Base-by-base conservation (phyloP, 2,113 vertebrate genomes). In the Strix aluco region DNA sequence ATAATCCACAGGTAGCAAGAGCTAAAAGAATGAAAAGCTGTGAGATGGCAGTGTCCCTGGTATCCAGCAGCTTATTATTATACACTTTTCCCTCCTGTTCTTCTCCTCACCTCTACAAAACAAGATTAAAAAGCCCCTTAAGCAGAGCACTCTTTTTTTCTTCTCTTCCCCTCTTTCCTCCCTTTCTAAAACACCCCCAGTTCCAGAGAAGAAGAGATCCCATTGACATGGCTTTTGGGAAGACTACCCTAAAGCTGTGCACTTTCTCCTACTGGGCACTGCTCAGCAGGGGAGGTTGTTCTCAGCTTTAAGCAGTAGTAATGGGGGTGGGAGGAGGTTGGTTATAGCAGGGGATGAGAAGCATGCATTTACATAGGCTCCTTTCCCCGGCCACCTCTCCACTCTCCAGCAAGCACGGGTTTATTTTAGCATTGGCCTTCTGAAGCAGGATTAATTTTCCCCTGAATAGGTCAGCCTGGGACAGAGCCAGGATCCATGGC, bases 401-500 rank as follows among this genome's bases (percentile, higher is more conserved):
- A 4, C 70, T 78, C 79, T 88, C 25, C 87, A 65, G 70, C 44
- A 80, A 86, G 81, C 51, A 2, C 0, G 15, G 22, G 83, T 91
- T 97, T 97, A 97, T 97, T 98, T 98, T 98, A 98, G 96, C 94
- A 27, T 36, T 97, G 91, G 92, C 90, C 93, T 96, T 98, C 93
- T 96, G 89, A 59, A 92, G 78, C 54, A 46, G 87, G 93, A 94
- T 97, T 97, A 94, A 86, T 97, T 98, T 98, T 98, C 94, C 86
- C 95, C 89, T 81, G 93, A 93, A 96, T 96, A 95, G 84, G 90
- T 94, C 94, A 95, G 66, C 47, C 81, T 96, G 95, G 94, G 80
- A 22, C 69, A 90, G 82, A 69, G 92, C 90, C 94, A 96, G 88
- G 86, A 87, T 63, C 73, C 65, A 52, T 90, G 92, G 79, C 87